phyloP scores from a whole-genome alignment of 2,113 vertebrate genomes.

The Tragelaphus buxtoni region DNA sequence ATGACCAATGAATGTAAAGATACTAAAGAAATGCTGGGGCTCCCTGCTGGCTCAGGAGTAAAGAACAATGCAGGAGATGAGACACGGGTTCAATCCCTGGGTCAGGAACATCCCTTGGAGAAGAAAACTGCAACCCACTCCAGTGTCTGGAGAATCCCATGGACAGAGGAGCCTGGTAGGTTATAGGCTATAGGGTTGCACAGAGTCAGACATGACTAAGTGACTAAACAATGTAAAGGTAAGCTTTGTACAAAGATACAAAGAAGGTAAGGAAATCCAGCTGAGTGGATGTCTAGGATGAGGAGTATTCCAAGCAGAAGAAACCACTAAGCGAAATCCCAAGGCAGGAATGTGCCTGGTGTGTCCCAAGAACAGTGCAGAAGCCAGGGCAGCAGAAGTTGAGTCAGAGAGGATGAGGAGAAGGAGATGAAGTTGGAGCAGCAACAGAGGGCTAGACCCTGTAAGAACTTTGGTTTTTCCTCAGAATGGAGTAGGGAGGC shows the following conservation, averaged over 20 bases:
- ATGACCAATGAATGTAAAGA: background rate
- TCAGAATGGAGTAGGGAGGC: background rate
- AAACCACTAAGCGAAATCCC: background rate
- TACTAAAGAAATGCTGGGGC: background rate
- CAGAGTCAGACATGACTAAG: background rate
- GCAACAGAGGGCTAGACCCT: background rate
- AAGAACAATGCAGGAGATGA: too few species aligned
- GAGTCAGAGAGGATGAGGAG: background rate
- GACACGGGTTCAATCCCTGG: too few species aligned
- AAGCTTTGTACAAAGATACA: background rate
- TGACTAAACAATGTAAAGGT: background rate
- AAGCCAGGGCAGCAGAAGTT: background rate
- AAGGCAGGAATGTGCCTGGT: background rate
- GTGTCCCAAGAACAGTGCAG: background rate
- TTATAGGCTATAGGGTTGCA: background rate
- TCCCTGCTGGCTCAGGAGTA: too few species aligned
- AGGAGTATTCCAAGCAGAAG: background rate
- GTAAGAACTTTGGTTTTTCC: background rate
- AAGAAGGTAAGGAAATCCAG: background rate
- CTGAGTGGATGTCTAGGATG: background rate
- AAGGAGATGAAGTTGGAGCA: background rate
- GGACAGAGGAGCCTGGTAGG: too few species aligned
- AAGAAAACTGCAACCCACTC: too few species aligned
- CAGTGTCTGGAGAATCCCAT: too few species aligned
- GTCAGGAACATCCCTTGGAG: too few species aligned